Percentiles rank a stretch among this genome's conserved stretches.
Evolutionary conservation across 2,797 vertebrate genomes (phyloP).

Genomic region (Enteromius trimaculatus): DNA sequence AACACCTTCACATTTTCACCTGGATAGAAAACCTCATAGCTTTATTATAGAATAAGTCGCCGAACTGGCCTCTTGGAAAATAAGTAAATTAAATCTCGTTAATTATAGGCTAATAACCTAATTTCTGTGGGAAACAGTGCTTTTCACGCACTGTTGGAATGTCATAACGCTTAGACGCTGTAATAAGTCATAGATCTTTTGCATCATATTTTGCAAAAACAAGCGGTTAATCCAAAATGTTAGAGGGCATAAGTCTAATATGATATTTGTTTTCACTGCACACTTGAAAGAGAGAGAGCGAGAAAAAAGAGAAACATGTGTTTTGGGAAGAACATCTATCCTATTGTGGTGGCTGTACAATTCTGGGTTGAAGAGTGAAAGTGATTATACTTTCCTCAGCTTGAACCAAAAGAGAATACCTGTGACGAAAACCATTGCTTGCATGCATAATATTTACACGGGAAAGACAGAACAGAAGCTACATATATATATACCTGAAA

Average conservation of each 20-base stretch:
- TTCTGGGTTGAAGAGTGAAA: not conserved
- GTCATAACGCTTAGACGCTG: not conserved
- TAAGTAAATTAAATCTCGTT: not conserved
- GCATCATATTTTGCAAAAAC: not conserved
- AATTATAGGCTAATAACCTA: constrained; percentile 10
- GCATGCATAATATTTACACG: not conserved
- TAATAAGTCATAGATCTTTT: not conserved
- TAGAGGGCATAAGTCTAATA: too few species aligned
- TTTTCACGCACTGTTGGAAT: not conserved
- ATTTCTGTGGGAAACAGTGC: not conserved
- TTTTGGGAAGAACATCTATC: not conserved
- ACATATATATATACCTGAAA: too few species aligned
- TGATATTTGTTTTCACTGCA: not conserved
- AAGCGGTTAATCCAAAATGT: not conserved
- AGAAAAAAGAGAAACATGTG: not conserved
- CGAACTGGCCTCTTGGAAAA: not conserved
- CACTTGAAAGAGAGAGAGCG: not conserved
- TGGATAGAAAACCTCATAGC: not conserved
- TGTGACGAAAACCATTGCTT: not conserved
- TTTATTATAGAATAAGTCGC: not conserved
- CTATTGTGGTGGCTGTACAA: not conserved
- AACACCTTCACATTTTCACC: constrained; percentile 4
- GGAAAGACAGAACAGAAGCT: not conserved
- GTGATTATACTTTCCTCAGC: not conserved
- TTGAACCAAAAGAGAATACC: not conserved